These are phyloP conservation scores for Elmis aenea DNA, from an alignment of 2,888 invertebrate species.

Conservation along the genomic window DNA sequence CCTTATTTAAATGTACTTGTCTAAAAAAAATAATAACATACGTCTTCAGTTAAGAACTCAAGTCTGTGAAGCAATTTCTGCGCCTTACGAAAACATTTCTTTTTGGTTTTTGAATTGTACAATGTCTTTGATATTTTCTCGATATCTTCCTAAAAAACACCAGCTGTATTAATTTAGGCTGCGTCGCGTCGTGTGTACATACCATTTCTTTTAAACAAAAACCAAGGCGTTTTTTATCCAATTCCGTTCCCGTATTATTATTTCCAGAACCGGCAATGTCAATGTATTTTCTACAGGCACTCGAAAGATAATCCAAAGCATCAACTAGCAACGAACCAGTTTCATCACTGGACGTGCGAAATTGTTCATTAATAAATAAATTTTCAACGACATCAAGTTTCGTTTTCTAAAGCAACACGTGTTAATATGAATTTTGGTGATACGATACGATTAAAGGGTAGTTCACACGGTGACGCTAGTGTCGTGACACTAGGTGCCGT, in stretches of 20 bases:
- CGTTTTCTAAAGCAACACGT: conserved; percentile 30
- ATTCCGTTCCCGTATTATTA: conserved; percentile 27
- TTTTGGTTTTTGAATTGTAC: conserved; percentile 29
- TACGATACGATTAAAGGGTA: too few species aligned
- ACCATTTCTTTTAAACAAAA: conserved; percentile 36
- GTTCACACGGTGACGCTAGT: too few species aligned
- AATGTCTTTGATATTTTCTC: conserved; percentile 21
- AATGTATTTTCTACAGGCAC: conserved; percentile 42
- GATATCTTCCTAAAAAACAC: conserved; percentile 27
- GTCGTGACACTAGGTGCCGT: too few species aligned
- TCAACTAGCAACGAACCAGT: conserved; percentile 39
- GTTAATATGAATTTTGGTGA: too few species aligned
- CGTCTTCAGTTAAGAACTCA: conserved; percentile 32
- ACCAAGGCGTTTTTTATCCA: conserved; percentile 35
- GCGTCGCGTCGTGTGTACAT: conserved; percentile 2
- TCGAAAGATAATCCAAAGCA: conserved; percentile 35
- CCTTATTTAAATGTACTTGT: too few species aligned
- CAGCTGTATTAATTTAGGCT: background rate
- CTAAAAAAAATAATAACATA: too few species aligned
- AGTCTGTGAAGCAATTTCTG: conserved; percentile 32
- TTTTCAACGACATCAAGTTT: conserved; percentile 42
- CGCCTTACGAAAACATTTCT: conserved; percentile 32
- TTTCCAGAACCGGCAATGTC: conserved; percentile 35
- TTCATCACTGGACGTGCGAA: conserved; percentile 18
- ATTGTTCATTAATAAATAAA: conserved; percentile 35